Base-by-base conservation (phyloP, 2,113 vertebrate species). In the Caloenas nicobarica region DNA sequence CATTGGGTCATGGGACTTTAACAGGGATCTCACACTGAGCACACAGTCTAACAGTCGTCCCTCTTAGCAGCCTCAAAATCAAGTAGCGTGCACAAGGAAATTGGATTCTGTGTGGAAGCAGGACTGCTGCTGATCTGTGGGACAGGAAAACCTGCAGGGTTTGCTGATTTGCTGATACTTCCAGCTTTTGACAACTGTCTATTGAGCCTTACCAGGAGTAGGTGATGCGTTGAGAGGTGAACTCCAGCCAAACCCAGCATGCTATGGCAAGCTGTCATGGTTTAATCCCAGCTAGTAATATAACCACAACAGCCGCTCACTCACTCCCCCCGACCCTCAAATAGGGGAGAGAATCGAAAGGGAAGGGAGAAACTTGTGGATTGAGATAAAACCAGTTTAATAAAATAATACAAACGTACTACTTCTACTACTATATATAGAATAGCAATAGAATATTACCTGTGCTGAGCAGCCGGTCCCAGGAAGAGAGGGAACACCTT, bases 1-100 rank as follows among this genome's bases (percentile, higher is more conserved):
- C 7, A 0, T 61, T 60, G 42, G 40, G 16, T 57, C 15, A 1
- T 28, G 46, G 51, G 40, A 51, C 2, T 1, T 42, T 53, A 14
- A n/a, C 4, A 26, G 62, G 44, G 48, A 11, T 79, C 22, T 48
- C 21, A 36, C 7, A 7, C 28, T 26, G 61, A 62, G 79, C 51
- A 14, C 7, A 16, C 46, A 53, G 18, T 12, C 44, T 13, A 3
- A 50, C 10, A 38, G 28, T 33, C 73, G 51, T 81, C n/a, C 64
- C 33, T 87, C 46, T 65, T 19, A 19, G 44, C 69, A 33, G 36
- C 34, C 40, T 93, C 70, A 46, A 23, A 70, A 28, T 51, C 9
- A 18, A 50, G 77, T 9, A 72, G 36, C 46, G 23, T 15, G 11
- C 29, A 7, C 11, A 25, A 29, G 44, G 50, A 48, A 19, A 25